Base-by-base conservation (phyloP, 2,888 invertebrate genomes). In the Caenorhabditis angaria region DNA sequence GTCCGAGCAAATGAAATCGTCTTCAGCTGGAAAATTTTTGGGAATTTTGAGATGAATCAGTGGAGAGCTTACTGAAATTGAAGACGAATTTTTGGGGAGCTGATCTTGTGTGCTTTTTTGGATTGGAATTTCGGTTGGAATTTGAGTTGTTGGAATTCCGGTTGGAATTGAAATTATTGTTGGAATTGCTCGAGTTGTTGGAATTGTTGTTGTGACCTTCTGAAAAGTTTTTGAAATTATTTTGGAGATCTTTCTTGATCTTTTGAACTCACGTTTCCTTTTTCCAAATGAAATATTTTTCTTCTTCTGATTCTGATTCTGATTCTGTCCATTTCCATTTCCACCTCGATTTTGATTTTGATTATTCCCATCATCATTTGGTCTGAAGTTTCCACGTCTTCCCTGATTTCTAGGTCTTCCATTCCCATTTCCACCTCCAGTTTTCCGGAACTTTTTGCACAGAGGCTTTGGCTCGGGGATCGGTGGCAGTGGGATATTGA, bases 391-490 rank as follows among this genome's bases (percentile, higher is more conserved):
- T 22, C 32, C 32, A n/a, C n/a, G n/a, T n/a, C n/a, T n/a, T n/a
- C n/a, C n/a, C n/a, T n/a, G n/a, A n/a, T 41, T 41, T 41, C 32
- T 32, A 32, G 14, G 27, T n/a, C 12, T 28, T 53, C 58, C 59
- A 47, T 61, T n/a, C n/a, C n/a, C n/a, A n/a, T n/a, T n/a, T n/a
- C n/a, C n/a, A n/a, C n/a, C n/a, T n/a, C n/a, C n/a, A 28, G 41
- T 48, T 59, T 57, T 62, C 29, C 22, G 22, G 47, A 61, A n/a
- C 25, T 67, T 64, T 22, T 67, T 67, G 25, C 72, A 72, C 12
- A 74, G 29, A 4, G 74, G 74, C 20, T 41, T 65, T 8, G 74
- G 74, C 25, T 74, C 74, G 0, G 74, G 74, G 18, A 70, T 69
- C 24, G 69, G 63, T 8, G 74, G 74, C 5, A 64, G 59, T 28